These are phyloP conservation scores for Typhlichthys eigenmanni DNA, from an alignment of 2,797 vertebrate genomes.

Conservation along the genomic window DNA sequence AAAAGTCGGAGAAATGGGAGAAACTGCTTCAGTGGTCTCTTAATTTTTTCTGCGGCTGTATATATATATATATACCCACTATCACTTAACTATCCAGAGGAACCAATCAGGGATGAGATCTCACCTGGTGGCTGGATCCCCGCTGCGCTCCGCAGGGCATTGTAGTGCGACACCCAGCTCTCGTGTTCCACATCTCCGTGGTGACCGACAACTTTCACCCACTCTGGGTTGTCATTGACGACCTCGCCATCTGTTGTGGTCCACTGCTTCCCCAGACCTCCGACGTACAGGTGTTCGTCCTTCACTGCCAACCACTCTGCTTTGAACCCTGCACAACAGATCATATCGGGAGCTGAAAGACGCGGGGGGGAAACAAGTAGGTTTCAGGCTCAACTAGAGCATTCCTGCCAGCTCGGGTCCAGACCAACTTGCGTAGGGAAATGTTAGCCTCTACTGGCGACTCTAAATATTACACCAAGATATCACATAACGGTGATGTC, in stretches of 20 bases:
- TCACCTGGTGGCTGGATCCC: constrained; percentile 89
- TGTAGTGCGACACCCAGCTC: constrained; percentile 89
- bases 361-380: too few species aligned
- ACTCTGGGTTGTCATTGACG: constrained; percentile 90
- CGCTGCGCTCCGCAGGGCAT: constrained; percentile 76
- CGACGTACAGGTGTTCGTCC: constrained; percentile 89
- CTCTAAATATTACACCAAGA: too few species aligned
- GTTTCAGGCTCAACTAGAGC: too few species aligned
- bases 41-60: too few species aligned
- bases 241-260: constrained; percentile 88
- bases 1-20: too few species aligned
- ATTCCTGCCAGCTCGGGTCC: too few species aligned
- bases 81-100: too few species aligned
- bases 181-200: constrained; percentile 85
- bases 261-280: constrained; percentile 96
- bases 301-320: constrained; percentile 95
- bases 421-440: too few species aligned
- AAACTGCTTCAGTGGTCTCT: too few species aligned
- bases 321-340: constrained; percentile 84
- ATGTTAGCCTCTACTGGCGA: too few species aligned
- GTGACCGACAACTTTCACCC: constrained; percentile 90
- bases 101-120: background rate
- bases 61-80: too few species aligned
- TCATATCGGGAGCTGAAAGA: background rate
- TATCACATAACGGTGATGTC: too few species aligned